These are phyloP conservation scores for Poecilus cupreus DNA, from an alignment of 2,888 invertebrate genomes.

Conservation along the genomic window DNA sequence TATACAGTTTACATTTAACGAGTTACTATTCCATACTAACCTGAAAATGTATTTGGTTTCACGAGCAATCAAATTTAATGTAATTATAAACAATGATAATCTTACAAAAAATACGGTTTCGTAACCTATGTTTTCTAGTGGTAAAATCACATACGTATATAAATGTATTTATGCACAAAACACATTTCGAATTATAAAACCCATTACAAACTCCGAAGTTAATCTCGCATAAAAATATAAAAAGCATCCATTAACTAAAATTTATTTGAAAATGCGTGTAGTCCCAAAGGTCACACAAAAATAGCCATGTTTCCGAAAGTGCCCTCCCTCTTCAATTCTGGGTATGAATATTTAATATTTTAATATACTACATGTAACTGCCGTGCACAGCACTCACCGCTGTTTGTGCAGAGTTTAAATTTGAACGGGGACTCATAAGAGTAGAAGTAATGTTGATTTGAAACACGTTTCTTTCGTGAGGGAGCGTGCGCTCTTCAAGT, in stretches of 20 bases:
- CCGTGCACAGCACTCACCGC: not conserved
- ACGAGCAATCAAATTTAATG: too few species aligned
- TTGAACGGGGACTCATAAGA: constrained; percentile 26
- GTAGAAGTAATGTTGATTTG: constrained; percentile 47
- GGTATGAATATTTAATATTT: constrained; percentile 48
- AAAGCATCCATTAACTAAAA: constrained; percentile 26
- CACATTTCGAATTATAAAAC: not conserved
- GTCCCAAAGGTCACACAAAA: constrained; percentile 24
- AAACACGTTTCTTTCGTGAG: constrained; percentile 20
- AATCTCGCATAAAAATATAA: constrained; percentile 6
- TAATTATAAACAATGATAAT: too few species aligned
- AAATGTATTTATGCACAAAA: too few species aligned
- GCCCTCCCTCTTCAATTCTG: constrained; percentile 10
- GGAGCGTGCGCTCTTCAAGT: not conserved
- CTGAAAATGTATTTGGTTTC: too few species aligned
- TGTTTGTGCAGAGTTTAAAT: constrained; percentile 11
- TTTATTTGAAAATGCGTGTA: not conserved
- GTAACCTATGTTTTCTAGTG: too few species aligned
- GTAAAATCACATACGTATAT: too few species aligned
- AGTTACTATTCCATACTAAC: too few species aligned
- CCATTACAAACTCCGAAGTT: not conserved
- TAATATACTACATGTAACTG: constrained; percentile 42
- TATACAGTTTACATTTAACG: too few species aligned
- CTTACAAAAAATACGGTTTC: too few species aligned
- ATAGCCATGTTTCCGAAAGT: constrained; percentile 1